Evolutionary conservation across 2,888 invertebrate genomes (phyloP).

Genomic region (Conchocele bisecta): DNA sequence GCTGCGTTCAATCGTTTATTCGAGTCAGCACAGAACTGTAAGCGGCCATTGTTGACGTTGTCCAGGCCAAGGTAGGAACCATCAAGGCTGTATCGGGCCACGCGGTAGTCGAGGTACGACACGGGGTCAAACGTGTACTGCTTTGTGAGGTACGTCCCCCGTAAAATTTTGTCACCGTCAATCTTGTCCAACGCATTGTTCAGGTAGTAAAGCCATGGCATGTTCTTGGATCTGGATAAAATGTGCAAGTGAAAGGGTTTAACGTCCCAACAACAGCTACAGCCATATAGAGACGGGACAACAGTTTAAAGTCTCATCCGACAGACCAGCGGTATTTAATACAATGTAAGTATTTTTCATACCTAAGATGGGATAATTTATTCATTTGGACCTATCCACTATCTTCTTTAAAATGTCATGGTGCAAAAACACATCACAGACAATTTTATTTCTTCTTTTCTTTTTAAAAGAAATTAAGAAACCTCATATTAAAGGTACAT

Average conservation of each 20-base stretch:
- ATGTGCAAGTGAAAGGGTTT: background rate
- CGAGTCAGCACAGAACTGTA: constrained; percentile 82
- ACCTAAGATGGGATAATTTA: too few relatives aligned
- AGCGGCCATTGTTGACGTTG: constrained; percentile 70
- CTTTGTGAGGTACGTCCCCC: constrained; percentile 63
- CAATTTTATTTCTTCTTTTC: too few relatives aligned
- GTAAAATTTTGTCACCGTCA: constrained; percentile 62
- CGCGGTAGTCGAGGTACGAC: constrained; percentile 73
- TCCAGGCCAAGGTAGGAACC: constrained; percentile 81
- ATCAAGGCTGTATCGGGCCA: constrained; percentile 77
- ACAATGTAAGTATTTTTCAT: too few relatives aligned
- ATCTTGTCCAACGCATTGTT: constrained; percentile 18
- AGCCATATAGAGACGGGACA: too few relatives aligned
- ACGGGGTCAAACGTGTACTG: constrained; percentile 72
- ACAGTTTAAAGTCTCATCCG: background rate
- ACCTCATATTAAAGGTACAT: too few relatives aligned
- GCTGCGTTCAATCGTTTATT: constrained; percentile 77
- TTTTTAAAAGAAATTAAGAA: too few relatives aligned
- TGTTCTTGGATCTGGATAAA: constrained; percentile 67
- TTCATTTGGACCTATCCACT: too few relatives aligned
- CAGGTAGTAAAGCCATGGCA: constrained; percentile 76
- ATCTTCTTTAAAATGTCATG: too few relatives aligned
- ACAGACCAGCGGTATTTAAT: too few relatives aligned
- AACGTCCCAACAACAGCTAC: background rate
- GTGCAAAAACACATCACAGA: too few relatives aligned